Conservation (phyloP, 2,113 vertebrate genomes). For the Macquaria australasica region DNA sequence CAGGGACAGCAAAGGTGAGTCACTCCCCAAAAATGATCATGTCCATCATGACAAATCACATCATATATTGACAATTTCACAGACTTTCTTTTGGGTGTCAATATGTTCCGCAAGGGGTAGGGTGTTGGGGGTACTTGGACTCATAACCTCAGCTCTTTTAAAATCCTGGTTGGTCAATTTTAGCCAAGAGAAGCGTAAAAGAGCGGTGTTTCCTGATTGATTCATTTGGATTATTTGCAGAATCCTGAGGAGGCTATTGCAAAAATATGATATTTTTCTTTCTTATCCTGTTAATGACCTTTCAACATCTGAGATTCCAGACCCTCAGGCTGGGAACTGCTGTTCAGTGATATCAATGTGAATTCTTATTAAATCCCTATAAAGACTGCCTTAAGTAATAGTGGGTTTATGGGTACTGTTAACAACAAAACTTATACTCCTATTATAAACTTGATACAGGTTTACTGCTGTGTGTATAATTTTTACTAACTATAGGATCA, state of each 20-base stretch:
- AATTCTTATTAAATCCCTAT: not conserved
- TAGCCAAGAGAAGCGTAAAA: too few species aligned
- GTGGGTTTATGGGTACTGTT: not conserved
- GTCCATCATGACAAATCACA: not conserved
- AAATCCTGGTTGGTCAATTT: not conserved
- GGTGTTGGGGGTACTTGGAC: too few species aligned
- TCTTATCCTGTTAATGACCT: too few species aligned
- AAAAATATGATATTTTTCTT: too few species aligned
- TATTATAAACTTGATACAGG: not conserved
- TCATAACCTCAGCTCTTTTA: too few species aligned
- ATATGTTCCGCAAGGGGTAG: too few species aligned
- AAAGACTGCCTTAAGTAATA: not conserved
- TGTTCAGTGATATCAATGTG: not conserved
- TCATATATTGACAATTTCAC: too few species aligned
- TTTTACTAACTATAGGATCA: not conserved
- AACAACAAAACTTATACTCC: too few species aligned
- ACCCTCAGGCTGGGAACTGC: not conserved
- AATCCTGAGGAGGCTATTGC: too few species aligned
- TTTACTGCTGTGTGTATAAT: not conserved
- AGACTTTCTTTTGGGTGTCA: too few species aligned
- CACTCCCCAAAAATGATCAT: not conserved
- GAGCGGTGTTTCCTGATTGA: not conserved
- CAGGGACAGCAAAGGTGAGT: slow-evolving; percentile 69
- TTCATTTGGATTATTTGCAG: not conserved
- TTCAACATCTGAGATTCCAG: not conserved